These are phyloP conservation scores for Tonatia bakeri DNA, from an alignment of 2,113 vertebrate genomes.

Conservation along the genomic window DNA sequence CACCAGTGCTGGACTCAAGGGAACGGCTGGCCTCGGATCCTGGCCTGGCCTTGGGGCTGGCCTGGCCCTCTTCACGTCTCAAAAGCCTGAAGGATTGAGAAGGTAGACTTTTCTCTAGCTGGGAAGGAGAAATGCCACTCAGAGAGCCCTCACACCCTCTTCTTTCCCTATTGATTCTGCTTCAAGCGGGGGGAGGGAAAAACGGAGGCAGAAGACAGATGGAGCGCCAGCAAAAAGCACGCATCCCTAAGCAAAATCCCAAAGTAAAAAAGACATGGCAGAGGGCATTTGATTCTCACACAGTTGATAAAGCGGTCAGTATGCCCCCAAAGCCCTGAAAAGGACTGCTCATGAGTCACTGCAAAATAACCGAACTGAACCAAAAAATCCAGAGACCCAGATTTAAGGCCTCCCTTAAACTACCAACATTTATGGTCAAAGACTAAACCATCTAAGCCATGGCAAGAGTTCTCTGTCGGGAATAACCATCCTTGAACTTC, in stretches of 20 bases:
- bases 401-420: not conserved
- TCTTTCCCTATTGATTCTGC: not conserved
- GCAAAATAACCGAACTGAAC: not conserved
- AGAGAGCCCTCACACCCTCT: too few species aligned
- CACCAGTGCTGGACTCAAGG: rapidly evolving
- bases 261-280: not conserved
- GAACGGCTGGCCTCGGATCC: not conserved
- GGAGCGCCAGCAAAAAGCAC: not conserved
- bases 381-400: not conserved
- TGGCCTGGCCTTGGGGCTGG: not conserved
- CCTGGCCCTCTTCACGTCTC: not conserved
- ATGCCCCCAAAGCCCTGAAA: not conserved
- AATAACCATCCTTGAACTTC: not conserved
- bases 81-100: not conserved
- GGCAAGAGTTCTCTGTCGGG: not conserved
- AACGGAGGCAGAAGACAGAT: not conserved
- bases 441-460: not conserved
- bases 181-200: not conserved
- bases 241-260: not conserved
- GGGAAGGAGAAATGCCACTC: not conserved
- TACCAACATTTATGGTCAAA: not conserved
- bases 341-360: not conserved
- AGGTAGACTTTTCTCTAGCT: not conserved
- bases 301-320: not conserved
- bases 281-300: not conserved